A percentile compares a stretch with the other conserved stretches of the same genome.
These are phyloP conservation scores for Anthrax anthrax DNA, from an alignment of 2,888 invertebrate species.

Conservation along the genomic window DNA sequence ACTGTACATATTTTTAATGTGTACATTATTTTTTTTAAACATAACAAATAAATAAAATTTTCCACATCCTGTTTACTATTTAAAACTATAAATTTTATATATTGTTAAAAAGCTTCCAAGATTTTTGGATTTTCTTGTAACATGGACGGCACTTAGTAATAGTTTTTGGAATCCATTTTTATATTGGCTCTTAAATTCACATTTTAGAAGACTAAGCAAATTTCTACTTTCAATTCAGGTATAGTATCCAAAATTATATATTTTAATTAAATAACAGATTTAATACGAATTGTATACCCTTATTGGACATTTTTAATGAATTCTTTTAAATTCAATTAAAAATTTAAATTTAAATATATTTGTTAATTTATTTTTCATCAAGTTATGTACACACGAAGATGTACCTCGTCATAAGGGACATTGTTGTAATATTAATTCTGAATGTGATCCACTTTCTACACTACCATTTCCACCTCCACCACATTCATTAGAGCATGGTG, in stretches of 20 bases:
- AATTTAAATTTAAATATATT: no score
- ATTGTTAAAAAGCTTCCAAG: slow-evolving; percentile 66
- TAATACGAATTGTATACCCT: no score
- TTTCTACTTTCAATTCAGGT: slow-evolving; percentile 64
- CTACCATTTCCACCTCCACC: slow-evolving; percentile 33
- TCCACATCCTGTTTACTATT: no score
- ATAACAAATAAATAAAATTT: no score
- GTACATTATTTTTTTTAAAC: no score
- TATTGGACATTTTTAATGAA: no score
- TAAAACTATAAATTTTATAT: no score
- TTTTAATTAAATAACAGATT: no score
- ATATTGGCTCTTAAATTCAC: slow-evolving; percentile 75
- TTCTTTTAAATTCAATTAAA: no score
- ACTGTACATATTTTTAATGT: no score
- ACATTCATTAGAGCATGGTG: slow-evolving; percentile 8
- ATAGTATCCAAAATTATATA: slow-evolving; percentile 31
- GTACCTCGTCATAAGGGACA: slow-evolving; percentile 32
- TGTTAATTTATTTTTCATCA: no score
- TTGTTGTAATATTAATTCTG: slow-evolving; percentile 29
- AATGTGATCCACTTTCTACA: slow-evolving; percentile 32
- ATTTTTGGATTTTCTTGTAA: slow-evolving; percentile 68
- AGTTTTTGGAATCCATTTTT: slow-evolving; percentile 85
- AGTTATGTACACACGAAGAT: slow-evolving; percentile 21
- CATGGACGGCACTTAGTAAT: slow-evolving; percentile 76
- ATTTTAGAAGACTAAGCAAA: slow-evolving; percentile 66